A percentile compares a stretch with the other conserved stretches of the same genome.
Evolutionary conservation across 2,888 invertebrate genomes (phyloP).

Genomic region (Thyatira batis): DNA sequence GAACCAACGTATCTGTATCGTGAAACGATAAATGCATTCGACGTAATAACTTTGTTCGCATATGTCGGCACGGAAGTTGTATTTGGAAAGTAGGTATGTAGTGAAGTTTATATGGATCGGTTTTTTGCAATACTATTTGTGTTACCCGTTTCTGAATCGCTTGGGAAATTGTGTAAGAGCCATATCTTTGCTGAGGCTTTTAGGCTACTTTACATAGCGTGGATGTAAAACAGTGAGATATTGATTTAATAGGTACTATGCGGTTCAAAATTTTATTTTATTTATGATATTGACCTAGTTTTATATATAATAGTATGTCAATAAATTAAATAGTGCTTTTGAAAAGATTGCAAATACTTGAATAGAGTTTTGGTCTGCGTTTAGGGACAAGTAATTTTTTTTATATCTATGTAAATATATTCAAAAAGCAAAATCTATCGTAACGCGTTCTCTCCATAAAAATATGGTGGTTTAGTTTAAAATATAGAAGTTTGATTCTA

Average conservation of each 20-base stretch:
- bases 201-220: not conserved
- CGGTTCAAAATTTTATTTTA: no score
- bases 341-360: no score
- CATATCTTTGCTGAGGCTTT: not conserved
- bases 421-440: no score
- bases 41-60: not conserved
- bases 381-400: no score
- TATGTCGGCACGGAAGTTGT: not conserved
- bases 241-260: no score
- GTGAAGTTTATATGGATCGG: not conserved
- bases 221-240: no score
- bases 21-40: not conserved
- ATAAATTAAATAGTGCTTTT: no score
- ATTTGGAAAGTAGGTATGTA: not conserved
- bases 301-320: no score
- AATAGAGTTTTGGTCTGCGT: no score
- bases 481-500: conserved; percentile 3
- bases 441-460: no score
- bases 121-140: not conserved
- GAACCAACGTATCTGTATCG: not conserved
- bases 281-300: no score
- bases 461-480: not conserved
- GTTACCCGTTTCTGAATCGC: not conserved
- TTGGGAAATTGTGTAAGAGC: not conserved
- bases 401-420: no score